Evolutionary conservation across 92 coral and sea anemone genomes (phyloP).

Genomic region (Epizoanthus illoricatus): DNA sequence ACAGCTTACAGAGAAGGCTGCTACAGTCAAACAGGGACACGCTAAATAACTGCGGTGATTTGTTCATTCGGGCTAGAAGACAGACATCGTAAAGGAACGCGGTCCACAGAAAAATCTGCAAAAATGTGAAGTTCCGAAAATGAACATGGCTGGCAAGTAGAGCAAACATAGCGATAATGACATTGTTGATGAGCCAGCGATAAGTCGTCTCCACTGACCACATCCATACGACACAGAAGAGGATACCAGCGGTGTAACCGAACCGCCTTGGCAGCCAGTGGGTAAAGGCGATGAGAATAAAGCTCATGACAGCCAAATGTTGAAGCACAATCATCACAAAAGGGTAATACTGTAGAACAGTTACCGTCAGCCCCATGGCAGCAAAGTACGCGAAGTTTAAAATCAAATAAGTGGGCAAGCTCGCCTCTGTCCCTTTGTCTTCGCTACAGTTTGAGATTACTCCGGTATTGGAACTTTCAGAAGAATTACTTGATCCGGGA

Average conservation of each 20-base stretch:
- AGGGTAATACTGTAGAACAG: slow-evolving; percentile 76
- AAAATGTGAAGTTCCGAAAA: slow-evolving; percentile 87
- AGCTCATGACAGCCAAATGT: slow-evolving; percentile 82
- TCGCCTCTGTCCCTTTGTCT: slow-evolving; percentile 53
- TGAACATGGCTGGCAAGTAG: slow-evolving; percentile 88
- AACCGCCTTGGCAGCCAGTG: slow-evolving; percentile 79
- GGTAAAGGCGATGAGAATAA: slow-evolving; percentile 76
- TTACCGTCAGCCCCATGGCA: slow-evolving; percentile 78
- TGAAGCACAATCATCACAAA: slow-evolving; percentile 74
- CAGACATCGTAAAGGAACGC: slow-evolving; percentile 93
- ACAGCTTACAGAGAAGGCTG: slow-evolving; percentile 81
- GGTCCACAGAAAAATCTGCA: slow-evolving; percentile 96
- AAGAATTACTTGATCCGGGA: not conserved
- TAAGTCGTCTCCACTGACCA: slow-evolving; percentile 67
- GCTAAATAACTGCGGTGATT: slow-evolving; percentile 81
- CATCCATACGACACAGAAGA: slow-evolving; percentile 70
- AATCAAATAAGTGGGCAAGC: slow-evolving; percentile 60
- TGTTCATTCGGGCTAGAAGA: slow-evolving; percentile 74
- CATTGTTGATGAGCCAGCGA: slow-evolving; percentile 89
- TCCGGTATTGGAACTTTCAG: slow-evolving; percentile 5
- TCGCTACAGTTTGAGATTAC: slow-evolving; percentile 13
- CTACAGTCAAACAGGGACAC: slow-evolving; percentile 74
- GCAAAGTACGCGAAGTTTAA: slow-evolving; percentile 80
- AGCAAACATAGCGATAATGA: slow-evolving; percentile 89
- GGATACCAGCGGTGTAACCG: slow-evolving; percentile 68